Conservation (phyloP, 1,140 invertebrate species). For the Camponotus floridanus region DNA sequence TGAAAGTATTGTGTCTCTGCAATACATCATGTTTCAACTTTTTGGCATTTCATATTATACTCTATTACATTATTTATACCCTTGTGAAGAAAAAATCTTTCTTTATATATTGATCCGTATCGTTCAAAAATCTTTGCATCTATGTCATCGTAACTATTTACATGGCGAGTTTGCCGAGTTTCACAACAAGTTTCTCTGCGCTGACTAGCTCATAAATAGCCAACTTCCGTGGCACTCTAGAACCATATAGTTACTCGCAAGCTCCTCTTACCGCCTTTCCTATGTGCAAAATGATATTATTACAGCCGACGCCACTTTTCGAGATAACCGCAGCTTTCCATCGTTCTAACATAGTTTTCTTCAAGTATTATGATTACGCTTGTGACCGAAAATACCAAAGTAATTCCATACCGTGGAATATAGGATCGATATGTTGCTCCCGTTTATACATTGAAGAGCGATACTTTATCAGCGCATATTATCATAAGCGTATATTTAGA, state of each 20-base stretch:
- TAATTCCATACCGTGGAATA: conserved; percentile 32
- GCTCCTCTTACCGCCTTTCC: conserved; percentile 40
- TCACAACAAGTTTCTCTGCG: conserved; percentile 34
- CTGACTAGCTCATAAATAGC: conserved; percentile 57
- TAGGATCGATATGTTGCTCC: background rate
- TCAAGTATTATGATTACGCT: conserved; percentile 43
- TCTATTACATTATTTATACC: background rate
- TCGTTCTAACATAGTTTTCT: conserved; percentile 44
- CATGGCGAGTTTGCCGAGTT: conserved; percentile 43
- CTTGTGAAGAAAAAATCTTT: background rate
- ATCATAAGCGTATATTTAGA: background rate
- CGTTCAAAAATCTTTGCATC: conserved; percentile 12
- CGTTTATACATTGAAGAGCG: background rate
- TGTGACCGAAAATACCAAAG: conserved; percentile 34
- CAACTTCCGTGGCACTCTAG: conserved; percentile 43
- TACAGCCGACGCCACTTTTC: conserved; percentile 43
- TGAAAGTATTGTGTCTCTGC: too few species aligned
- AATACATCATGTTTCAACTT: too few species aligned
- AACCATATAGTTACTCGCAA: conserved; percentile 50
- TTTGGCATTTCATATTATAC: too few species aligned
- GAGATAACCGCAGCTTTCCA: conserved; percentile 55
- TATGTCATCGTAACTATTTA: conserved; percentile 35
- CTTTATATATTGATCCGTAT: background rate
- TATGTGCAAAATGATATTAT: conserved; percentile 54
- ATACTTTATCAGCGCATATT: conserved; percentile 22